phyloP scores from a whole-genome alignment of 2,888 invertebrate species.

The Epistrophella euchroma region DNA sequence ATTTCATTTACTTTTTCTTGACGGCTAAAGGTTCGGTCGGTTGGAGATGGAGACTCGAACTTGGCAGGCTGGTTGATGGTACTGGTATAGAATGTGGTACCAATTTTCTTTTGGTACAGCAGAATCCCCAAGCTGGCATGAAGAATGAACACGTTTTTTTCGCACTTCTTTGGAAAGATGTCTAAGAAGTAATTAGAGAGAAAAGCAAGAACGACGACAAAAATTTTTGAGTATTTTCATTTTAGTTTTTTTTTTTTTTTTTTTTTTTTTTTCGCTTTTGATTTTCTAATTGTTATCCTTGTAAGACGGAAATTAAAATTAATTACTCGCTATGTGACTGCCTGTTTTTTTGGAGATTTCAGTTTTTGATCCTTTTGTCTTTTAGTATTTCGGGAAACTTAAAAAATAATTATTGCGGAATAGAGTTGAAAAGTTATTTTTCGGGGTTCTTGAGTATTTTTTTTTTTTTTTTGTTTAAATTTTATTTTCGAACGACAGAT shows the following conservation, averaged over 20 bases:
- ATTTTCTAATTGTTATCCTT: constrained; percentile 70
- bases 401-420: constrained; percentile 35
- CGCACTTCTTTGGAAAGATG: constrained; percentile 45
- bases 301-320: constrained; percentile 69
- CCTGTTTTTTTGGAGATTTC: constrained; percentile 15
- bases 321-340: constrained; percentile 69
- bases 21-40: constrained; percentile 44
- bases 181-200: constrained; percentile 68
- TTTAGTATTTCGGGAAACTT: constrained; percentile 13
- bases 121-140: constrained; percentile 2
- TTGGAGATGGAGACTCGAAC: constrained; percentile 1
- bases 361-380: not conserved
- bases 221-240: constrained; percentile 53
- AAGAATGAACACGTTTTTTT: constrained; percentile 59
- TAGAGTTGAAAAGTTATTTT: constrained; percentile 29
- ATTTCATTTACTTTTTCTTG: constrained; percentile 64
- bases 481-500: not conserved
- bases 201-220: constrained; percentile 62
- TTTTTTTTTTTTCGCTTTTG: constrained; percentile 25
- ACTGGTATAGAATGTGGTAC: not conserved
- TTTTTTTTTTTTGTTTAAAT: not conserved
- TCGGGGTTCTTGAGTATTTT: constrained; percentile 3
- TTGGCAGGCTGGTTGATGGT: not conserved
- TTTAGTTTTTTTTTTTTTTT: constrained; percentile 1
- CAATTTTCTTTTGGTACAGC: not conserved